Evolutionary conservation across 2,888 invertebrate genomes (phyloP), one percentile per base, ranked within the genome.

Genomic region (Cephus nigrinus): DNA sequence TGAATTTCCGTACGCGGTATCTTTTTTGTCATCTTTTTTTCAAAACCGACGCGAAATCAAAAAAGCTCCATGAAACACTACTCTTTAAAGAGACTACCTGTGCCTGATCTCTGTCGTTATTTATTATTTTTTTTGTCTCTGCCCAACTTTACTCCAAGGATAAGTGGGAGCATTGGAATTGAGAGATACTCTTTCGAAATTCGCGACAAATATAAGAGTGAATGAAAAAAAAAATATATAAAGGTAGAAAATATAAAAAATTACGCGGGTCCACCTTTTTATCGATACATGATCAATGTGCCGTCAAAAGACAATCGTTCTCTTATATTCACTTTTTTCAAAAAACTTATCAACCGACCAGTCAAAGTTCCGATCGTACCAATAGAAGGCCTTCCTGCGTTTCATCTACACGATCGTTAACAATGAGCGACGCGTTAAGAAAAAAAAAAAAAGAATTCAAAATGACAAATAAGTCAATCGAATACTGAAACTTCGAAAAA

Each of bases 91-190:
- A 55, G 55, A 55, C 55, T 90, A 86, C 86, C 88, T 87, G 90
- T 90, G 90, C 90, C 90, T 90, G 87, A 88, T 86, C 86, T 86
- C 85, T 85, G 80, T 84, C 75, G 71, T 75, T 84, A 83, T 82
- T 80, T 85, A 84, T 83, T 84, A 82, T 82, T 12, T 11, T 35
- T 84, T 83, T 85, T 84, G 81, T 84, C 82, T 40, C 55, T 23
- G 40, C 68, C 9, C 23, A 9, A 55, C 55, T 15, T 55, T 23
- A 23, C 9, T 55, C 55, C 55, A 55, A 55, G 23, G 23, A 71
- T 74, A 36, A 15, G 12, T 11, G 35, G 36, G 35, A 55, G 55
- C 35, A 75, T 40, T 74, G 72, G 23, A 74, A 72, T 35, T 31
- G 68, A 55, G 15, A 69, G 33, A 34, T 71, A 68, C 69, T 69